Base-by-base conservation (phyloP, 2,113 vertebrate genomes). In the Eudyptes chrysolophus region DNA sequence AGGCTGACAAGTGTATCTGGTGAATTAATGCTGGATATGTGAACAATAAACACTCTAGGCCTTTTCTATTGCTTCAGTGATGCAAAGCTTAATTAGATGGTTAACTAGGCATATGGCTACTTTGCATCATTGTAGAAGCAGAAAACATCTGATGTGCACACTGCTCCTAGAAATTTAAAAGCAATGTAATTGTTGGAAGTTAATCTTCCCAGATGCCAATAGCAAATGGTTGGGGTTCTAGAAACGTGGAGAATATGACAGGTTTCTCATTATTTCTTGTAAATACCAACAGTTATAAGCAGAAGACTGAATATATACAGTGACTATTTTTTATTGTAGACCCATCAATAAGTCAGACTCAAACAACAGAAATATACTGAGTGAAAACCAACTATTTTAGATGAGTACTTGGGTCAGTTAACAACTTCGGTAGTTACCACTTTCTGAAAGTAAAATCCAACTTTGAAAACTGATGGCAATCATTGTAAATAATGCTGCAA, bases 101-200 rank as follows among this genome's bases (percentile, higher is more conserved):
- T 90, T 95, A 93, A 92, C 87, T 52, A 82, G 82, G 83, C 86
- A 96, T 94, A 92, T 68, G 94, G 92, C 94, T 96, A 61, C 90
- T 97, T 94, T 94, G 91, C 95, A 95, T 96, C 76, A 66, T 51
- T 91, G 77, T 78, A 87, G 42, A 27, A 70, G 62, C 76, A 92
- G 79, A 90, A 95, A 94, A 89, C 83, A 97, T 83, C 83, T 92
- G 66, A 95, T 6, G 0, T 42, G 19, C 48, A 91, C 68, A 34
- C 27, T 78, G 54, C 62, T 90, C 24, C 65, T 8, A 77, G 61
- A 75, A 71, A 95, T 94, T 68, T 72, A 80, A 84, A 94, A 94
- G 79, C 36, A 29, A 55, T 34, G 5, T 57, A 49, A 77, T 69
- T 84, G 57, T 26, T 82, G 66, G 71, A 84, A 85, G 36, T 44